Evolutionary conservation across 2,797 vertebrate genomes (phyloP).

Genomic region (Peromyscus melanophrys): DNA sequence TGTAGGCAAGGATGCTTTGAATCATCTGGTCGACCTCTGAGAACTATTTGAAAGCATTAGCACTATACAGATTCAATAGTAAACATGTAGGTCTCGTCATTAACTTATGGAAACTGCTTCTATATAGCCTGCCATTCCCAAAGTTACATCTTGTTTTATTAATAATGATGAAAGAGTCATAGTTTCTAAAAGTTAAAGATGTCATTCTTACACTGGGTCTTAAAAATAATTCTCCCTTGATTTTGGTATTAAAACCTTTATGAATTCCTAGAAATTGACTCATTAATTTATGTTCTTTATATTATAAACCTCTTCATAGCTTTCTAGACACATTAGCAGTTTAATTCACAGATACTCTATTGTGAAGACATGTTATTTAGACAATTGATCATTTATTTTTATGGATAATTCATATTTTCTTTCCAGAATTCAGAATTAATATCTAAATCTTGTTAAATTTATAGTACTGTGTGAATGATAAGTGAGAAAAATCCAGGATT

Average conservation of each 20-base stretch:
- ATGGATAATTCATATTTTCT: conserved; percentile 31
- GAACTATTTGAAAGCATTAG: background rate
- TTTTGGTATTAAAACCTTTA: background rate
- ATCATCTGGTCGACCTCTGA: background rate
- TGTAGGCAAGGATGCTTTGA: background rate
- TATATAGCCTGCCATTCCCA: conserved; percentile 13
- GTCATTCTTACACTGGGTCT: background rate
- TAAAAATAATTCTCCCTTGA: background rate
- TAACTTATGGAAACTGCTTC: background rate
- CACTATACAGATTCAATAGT: background rate
- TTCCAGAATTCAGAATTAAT: background rate
- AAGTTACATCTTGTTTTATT: background rate
- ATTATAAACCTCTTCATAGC: background rate
- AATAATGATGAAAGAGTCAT: background rate
- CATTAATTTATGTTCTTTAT: background rate
- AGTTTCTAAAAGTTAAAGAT: background rate
- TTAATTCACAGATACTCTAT: conserved; percentile 53
- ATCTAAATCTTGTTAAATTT: background rate
- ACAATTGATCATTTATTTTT: conserved; percentile 51
- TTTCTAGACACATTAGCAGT: conserved; percentile 47
- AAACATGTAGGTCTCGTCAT: background rate
- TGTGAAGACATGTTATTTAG: background rate
- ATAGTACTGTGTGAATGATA: background rate
- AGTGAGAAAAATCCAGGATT: background rate
- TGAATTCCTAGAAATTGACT: background rate